Evolutionary conservation across 2,888 invertebrate genomes (phyloP).

Genomic region (Drosophila dives): DNA sequence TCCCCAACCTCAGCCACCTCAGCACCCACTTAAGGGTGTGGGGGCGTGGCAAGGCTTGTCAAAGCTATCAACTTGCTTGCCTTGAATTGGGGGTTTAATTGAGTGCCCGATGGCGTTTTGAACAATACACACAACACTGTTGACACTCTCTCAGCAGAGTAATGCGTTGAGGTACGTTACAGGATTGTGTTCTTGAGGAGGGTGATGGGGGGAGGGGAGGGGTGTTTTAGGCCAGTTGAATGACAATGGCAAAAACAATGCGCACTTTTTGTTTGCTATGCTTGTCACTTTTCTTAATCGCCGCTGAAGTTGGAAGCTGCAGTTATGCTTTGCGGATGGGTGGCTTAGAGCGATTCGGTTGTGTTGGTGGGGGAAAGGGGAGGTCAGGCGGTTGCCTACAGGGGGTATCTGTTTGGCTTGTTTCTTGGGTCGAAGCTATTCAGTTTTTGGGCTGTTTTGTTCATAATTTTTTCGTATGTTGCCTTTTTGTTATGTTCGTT

Average conservation of each 20-base stretch:
- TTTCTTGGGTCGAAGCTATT: constrained; percentile 36
- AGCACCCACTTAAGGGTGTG: constrained; percentile 10
- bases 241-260: constrained; percentile 66
- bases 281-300: constrained; percentile 39
- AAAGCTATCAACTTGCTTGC: constrained; percentile 51
- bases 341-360: background rate
- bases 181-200: background rate
- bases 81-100: constrained; percentile 71
- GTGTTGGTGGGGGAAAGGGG: background rate
- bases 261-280: constrained; percentile 44
- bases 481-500: constrained; percentile 14
- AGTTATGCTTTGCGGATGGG: background rate
- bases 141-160: constrained; percentile 39
- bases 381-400: background rate
- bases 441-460: constrained; percentile 53
- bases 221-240: constrained; percentile 27
- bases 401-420: constrained; percentile 13
- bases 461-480: constrained; percentile 10
- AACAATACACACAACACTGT: constrained; percentile 33
- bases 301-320: constrained; percentile 37
- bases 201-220: background rate
- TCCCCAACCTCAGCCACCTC: constrained; percentile 4
- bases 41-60: constrained; percentile 39
- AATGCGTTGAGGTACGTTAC: background rate
- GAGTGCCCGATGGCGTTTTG: constrained; percentile 72